These are phyloP conservation scores for Microtus oregoni DNA, from an alignment of 2,113 vertebrate genomes.

Conservation along the genomic window DNA sequence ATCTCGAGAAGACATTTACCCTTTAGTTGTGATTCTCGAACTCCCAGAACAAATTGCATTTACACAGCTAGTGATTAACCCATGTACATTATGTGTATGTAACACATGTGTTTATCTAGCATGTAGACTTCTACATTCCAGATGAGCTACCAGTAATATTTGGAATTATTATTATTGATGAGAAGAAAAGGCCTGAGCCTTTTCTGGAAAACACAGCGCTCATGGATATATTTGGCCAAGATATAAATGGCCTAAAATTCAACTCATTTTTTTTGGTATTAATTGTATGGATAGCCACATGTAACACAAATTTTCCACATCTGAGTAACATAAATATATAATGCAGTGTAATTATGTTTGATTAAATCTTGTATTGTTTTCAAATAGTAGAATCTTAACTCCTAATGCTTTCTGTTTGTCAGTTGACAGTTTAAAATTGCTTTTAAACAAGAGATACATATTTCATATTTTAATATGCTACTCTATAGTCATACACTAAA, in stretches of 20 bases:
- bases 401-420: not conserved
- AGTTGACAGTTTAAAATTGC: conserved; percentile 44
- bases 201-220: not conserved
- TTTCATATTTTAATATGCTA: conserved; percentile 46
- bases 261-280: not conserved
- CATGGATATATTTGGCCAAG: not conserved
- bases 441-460: conserved; percentile 45
- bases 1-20: conserved; percentile 45
- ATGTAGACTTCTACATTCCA: conserved; percentile 18
- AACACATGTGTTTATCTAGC: not conserved
- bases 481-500: conserved; percentile 34
- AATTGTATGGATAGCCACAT: conserved; percentile 11
- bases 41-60: conserved; percentile 55
- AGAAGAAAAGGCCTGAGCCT: not conserved
- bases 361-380: conserved; percentile 51
- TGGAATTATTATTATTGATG: conserved; percentile 16
- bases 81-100: not conserved
- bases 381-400: not conserved
- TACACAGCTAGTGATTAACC: conserved; percentile 24
- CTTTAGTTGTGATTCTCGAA: conserved; percentile 11
- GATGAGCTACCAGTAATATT: not conserved
- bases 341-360: not conserved
- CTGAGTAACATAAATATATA: conserved; percentile 1
- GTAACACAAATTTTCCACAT: conserved; percentile 18
- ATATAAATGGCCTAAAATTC: not conserved